A percentile compares a stretch with the other conserved stretches of the same genome.
These are phyloP conservation scores for Zaprionus kolodkinae DNA, from an alignment of 1,140 invertebrate genomes.

Conservation along the genomic window DNA sequence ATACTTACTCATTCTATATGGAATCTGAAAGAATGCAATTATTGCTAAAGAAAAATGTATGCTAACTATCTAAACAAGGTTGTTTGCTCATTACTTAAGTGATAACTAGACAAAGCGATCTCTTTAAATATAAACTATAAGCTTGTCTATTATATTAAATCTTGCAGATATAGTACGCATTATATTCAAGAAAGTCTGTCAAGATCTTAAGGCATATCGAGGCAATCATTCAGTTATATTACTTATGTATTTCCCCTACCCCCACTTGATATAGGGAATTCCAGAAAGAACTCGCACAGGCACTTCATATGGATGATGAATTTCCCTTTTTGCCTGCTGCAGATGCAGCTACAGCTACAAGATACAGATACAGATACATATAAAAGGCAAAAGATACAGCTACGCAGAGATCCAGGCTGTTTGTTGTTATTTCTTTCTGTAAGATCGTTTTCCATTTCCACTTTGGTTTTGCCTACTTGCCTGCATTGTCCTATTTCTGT, in stretches of 20 bases:
- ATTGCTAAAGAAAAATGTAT: too few species aligned
- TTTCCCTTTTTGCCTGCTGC: background rate
- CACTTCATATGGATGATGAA: background rate
- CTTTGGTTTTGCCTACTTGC: slow-evolving; percentile 36
- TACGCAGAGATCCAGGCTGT: background rate
- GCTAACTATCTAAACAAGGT: too few species aligned
- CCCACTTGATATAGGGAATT: background rate
- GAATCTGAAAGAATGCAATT: too few species aligned
- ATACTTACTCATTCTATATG: too few species aligned
- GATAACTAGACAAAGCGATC: too few species aligned
- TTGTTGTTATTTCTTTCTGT: slow-evolving; percentile 9
- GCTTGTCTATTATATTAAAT: background rate
- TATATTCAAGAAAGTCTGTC: background rate
- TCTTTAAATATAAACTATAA: too few species aligned
- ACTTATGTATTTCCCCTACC: background rate
- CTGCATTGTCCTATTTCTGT: slow-evolving; percentile 54
- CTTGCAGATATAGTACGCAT: too few species aligned
- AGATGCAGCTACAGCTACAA: background rate
- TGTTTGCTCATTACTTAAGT: too few species aligned
- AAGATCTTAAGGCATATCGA: background rate
- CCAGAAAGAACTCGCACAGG: background rate
- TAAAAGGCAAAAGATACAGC: background rate
- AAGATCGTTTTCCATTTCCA: slow-evolving; percentile 32
- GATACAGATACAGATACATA: background rate
- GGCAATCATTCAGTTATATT: background rate